Base-by-base conservation (phyloP, 1,140 invertebrate species). In the Chionoecetes opilio region DNA sequence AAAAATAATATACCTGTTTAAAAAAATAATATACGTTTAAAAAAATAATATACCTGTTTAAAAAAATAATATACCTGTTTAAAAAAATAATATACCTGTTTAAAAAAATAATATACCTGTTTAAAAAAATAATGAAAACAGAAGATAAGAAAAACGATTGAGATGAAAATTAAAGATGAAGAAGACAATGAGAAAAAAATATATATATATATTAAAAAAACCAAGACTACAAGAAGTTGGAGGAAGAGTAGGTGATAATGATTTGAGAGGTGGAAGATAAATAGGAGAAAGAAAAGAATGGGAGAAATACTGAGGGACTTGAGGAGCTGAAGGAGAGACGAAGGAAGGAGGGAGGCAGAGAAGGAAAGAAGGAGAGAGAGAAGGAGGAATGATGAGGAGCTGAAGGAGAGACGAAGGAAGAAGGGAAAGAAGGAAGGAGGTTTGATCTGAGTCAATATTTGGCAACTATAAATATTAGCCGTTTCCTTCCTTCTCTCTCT, bases 361-460 rank as follows among this genome's bases (percentile, higher is more conserved):
- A 75, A 26, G n/a, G 63, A 75, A 26, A 75, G 63, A 75, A 26
- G n/a, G 63, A 75, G 63, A 75, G 63, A 75, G 63, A 75, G 63
- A 75, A 26, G n/a, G 63, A 75, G 63, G 14, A 14, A 46, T 5
- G 14, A 14, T 8, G 41, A 46, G 41, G 14, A 14, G 14, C 5
- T 8, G 41, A 46, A 14, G 14, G 41, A 46, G 41, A 46, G 41
- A 46, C 5, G 14, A 14, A 46, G 41, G 14, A 14, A 46, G 41
- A 46, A 75, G 63, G n/a, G 63, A 75, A 26, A 75, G 63, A 75
- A 26, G 26, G 63, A 75, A 26, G 0, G 63, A 75, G 63, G n/a
- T 75, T 26, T 75, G 63, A 75, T 75, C 63, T 75, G 63, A 75
- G 63, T 75, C 63, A 75, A 75, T 75, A 75, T 75, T 75, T 75